These are phyloP conservation scores for Xylocampa areola DNA, from an alignment of 2,888 invertebrate species.

Conservation along the genomic window DNA sequence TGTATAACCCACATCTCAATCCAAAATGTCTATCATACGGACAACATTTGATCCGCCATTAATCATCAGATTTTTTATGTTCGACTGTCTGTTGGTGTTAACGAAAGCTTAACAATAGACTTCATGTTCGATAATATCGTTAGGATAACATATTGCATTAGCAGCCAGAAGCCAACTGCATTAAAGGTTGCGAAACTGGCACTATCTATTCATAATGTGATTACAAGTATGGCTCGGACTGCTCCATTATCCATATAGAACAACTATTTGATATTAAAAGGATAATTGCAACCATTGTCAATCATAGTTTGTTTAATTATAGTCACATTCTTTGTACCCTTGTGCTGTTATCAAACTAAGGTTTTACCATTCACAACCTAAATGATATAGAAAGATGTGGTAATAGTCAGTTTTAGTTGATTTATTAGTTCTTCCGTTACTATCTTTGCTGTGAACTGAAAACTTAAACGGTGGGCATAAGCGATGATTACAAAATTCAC, in stretches of 20 bases:
- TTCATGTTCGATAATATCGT: constrained; percentile 54
- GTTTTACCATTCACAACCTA: constrained; percentile 11
- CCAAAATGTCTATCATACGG: constrained; percentile 48
- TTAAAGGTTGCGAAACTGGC: constrained; percentile 45
- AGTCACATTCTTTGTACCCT: constrained; percentile 22
- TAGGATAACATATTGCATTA: constrained; percentile 37
- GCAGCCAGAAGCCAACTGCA: constrained; percentile 41
- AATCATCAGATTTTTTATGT: constrained; percentile 61
- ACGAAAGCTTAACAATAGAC: constrained; percentile 61
- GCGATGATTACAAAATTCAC: too few species aligned
- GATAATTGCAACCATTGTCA: constrained; percentile 50
- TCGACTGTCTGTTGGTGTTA: constrained; percentile 61
- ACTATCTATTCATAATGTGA: constrained; percentile 32
- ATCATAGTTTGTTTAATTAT: constrained; percentile 46
- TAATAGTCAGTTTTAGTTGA: not conserved
- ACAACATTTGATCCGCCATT: constrained; percentile 63
- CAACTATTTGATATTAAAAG: constrained; percentile 26
- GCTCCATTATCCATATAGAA: constrained; percentile 26
- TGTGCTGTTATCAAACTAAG: constrained; percentile 7
- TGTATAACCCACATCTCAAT: constrained; percentile 60
- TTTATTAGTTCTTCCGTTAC: not conserved
- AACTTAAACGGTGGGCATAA: too few species aligned
- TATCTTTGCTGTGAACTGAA: not conserved
- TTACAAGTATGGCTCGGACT: constrained; percentile 27
- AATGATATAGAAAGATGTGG: constrained; percentile 2